phyloP scores from a whole-genome alignment of 2,888 invertebrate species.

The Mactromeris polynyma region DNA sequence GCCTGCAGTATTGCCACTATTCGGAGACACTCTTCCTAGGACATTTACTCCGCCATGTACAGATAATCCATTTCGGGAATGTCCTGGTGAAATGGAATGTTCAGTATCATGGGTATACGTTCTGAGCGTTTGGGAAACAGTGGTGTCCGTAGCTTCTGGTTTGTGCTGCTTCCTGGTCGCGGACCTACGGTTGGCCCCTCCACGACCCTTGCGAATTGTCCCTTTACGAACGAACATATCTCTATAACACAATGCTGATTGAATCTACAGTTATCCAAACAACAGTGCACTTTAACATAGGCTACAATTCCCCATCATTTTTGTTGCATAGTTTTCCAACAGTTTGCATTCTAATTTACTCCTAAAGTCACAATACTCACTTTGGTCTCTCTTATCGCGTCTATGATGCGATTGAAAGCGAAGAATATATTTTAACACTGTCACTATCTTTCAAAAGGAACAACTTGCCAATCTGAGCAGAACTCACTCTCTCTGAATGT shows the following conservation, averaged over 20 bases:
- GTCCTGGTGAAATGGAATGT: not conserved
- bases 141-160: not conserved
- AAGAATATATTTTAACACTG: too few species aligned
- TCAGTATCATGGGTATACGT: not conserved
- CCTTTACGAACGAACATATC: slow-evolving; percentile 15
- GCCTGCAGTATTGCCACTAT: not conserved
- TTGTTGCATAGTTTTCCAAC: too few species aligned
- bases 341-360: too few species aligned
- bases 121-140: not conserved
- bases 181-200: slow-evolving; percentile 1
- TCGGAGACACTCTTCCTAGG: not conserved
- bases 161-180: not conserved
- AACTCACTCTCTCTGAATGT: too few species aligned
- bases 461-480: too few species aligned
- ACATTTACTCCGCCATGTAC: not conserved
- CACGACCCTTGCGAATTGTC: slow-evolving; percentile 6
- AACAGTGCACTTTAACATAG: not conserved
- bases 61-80: not conserved
- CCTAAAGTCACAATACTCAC: too few species aligned
- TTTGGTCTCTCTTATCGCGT: too few species aligned
- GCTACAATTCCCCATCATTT: too few species aligned
- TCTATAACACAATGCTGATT: not conserved
- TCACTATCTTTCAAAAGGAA: too few species aligned
- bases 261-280: not conserved
- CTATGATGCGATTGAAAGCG: too few species aligned